These are phyloP conservation scores for Drosophila diplacantha DNA, from an alignment of 2,888 invertebrate genomes.

Conservation along the genomic window DNA sequence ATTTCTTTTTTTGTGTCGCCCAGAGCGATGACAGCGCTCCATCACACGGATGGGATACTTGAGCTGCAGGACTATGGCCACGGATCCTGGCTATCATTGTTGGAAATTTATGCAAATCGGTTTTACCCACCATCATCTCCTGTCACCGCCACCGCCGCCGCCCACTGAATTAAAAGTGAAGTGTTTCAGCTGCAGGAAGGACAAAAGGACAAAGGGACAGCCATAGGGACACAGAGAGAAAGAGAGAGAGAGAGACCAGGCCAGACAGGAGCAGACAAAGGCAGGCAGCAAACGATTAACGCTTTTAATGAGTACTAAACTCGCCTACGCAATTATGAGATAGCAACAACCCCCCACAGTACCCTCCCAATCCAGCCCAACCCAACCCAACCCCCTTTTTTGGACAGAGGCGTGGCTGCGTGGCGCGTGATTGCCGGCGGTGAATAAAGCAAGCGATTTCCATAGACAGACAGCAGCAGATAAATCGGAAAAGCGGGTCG, in stretches of 20 bases:
- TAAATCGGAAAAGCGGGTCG: conserved; percentile 1
- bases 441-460: conserved; percentile 41
- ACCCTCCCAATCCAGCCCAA: neutral
- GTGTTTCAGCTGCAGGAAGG: conserved; percentile 51
- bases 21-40: conserved; percentile 46
- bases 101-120: conserved; percentile 70
- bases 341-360: conserved; percentile 31
- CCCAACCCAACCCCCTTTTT: neutral
- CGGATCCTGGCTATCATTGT: conserved; percentile 52
- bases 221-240: neutral
- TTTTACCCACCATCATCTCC: conserved; percentile 35
- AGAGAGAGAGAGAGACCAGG: neutral
- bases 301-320: conserved; percentile 69
- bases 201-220: conserved; percentile 5
- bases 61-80: conserved; percentile 5
- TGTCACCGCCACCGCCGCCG: neutral
- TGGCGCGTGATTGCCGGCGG: conserved; percentile 50
- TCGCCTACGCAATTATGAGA: conserved; percentile 71
- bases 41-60: conserved; percentile 36
- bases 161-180: conserved; percentile 62
- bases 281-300: conserved; percentile 55
- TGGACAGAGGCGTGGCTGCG: conserved; percentile 19
- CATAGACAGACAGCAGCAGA: conserved; percentile 12
- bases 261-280: neutral
- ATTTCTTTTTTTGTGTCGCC: conserved; percentile 14